Conservation (phyloP, 1,140 invertebrate species). For the Drosophila hydei region DNA sequence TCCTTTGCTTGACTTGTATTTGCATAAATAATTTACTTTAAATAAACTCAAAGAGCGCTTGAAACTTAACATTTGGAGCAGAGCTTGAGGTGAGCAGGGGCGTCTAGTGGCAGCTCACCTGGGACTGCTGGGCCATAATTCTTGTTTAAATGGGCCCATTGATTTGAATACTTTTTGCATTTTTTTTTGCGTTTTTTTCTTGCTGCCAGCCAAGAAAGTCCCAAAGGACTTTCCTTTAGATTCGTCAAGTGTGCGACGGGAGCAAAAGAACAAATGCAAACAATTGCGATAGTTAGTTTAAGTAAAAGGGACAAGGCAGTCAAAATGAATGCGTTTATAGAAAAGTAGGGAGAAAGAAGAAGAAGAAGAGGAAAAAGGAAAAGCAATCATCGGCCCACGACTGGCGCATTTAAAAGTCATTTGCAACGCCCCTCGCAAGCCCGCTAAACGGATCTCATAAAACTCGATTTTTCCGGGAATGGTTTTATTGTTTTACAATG, state of each 20-base stretch:
- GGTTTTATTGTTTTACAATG: conserved; percentile 78
- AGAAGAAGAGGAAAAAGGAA: conserved; percentile 11
- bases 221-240: conserved; percentile 54
- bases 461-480: conserved; percentile 47
- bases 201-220: conserved; percentile 16
- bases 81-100: conserved; percentile 15
- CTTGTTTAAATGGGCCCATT: conserved; percentile 67
- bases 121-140: conserved; percentile 63
- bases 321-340: background rate
- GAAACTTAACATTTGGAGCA: conserved; percentile 42
- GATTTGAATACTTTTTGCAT: conserved; percentile 68
- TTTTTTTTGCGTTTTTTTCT: conserved; percentile 15
- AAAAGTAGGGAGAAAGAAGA: background rate
- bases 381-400: conserved; percentile 53
- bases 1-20: conserved; percentile 53
- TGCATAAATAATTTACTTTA: conserved; percentile 82
- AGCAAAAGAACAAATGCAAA: conserved; percentile 38
- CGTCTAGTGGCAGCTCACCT: conserved; percentile 45
- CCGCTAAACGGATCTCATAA: conserved; percentile 64
- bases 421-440: conserved; percentile 74
- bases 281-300: conserved; percentile 42
- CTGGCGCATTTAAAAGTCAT: conserved; percentile 76
- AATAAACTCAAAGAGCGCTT: conserved; percentile 64
- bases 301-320: background rate
- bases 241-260: conserved; percentile 36